Percentiles rank a stretch among this genome's conserved stretches.
phyloP scores from a whole-genome alignment of 1,140 invertebrate genomes.

The Archegozetes longisetosus region DNA sequence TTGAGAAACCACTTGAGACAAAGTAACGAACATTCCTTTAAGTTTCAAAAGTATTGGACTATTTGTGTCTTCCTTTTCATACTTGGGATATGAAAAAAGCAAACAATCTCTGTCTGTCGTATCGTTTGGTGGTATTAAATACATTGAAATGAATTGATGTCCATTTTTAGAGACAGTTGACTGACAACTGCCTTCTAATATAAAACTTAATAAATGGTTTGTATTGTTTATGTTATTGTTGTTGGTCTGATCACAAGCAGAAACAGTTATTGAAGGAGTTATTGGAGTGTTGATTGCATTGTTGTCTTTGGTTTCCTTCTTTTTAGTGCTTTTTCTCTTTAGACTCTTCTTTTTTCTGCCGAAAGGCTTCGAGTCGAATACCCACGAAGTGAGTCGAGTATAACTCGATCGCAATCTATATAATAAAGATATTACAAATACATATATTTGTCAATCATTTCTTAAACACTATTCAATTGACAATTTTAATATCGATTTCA shows the following conservation, averaged over 20 bases:
- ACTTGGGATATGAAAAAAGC: neutral
- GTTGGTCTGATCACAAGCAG: neutral
- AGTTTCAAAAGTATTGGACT: neutral
- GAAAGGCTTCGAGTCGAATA: neutral
- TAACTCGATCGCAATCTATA: neutral
- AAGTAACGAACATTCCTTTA: constrained; percentile 9
- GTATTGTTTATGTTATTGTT: neutral
- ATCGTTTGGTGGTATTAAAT: neutral
- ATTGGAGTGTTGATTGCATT: neutral
- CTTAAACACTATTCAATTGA: no score
- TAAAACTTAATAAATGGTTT: neutral
- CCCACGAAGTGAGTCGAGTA: neutral
- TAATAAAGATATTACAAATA: no score
- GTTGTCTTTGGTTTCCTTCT: neutral
- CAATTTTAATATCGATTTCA: no score
- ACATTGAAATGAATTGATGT: neutral
- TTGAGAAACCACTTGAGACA: constrained; percentile 7
- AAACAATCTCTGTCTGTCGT: neutral
- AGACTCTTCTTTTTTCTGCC: neutral
- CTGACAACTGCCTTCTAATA: neutral
- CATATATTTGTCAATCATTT: no score
- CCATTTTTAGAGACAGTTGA: neutral
- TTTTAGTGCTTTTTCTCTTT: neutral
- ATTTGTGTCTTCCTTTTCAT: neutral
- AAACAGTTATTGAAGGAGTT: neutral